Percentiles rank a stretch among this genome's conserved stretches.
Evolutionary conservation across 1,140 invertebrate species (phyloP).

Genomic region (Andricus grossulariae): DNA sequence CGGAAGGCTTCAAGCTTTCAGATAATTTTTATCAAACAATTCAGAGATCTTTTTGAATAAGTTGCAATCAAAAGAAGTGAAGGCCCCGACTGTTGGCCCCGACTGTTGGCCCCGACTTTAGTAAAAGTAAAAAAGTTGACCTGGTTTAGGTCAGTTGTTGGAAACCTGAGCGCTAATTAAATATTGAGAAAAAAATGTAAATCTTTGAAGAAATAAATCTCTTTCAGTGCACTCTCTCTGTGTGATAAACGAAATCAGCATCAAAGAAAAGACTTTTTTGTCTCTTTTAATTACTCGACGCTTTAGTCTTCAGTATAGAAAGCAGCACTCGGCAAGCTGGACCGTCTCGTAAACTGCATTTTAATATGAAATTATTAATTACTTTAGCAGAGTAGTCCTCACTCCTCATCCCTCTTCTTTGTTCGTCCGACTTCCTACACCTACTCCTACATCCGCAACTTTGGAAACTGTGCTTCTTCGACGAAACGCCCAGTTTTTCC

Average conservation of each 20-base stretch:
- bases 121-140: too few species aligned
- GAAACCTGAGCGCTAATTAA: background rate
- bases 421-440: conserved; percentile 12
- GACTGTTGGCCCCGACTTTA: too few species aligned
- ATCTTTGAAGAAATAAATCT: background rate
- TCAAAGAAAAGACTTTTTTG: conserved; percentile 17
- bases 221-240: background rate
- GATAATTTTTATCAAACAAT: too few species aligned
- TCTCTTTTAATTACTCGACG: conserved; percentile 8
- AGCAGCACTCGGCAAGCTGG: background rate
- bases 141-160: too few species aligned
- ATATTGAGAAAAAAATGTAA: background rate
- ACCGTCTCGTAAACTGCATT: conserved; percentile 29
- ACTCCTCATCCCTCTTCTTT: background rate
- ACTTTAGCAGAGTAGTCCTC: conserved; percentile 25
- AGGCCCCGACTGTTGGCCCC: too few species aligned
- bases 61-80: too few species aligned
- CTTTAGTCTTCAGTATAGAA: background rate
- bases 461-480: background rate
- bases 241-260: background rate
- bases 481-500: conserved; percentile 26
- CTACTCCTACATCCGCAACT: conserved; percentile 16
- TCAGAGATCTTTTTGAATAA: too few species aligned
- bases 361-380: conserved; percentile 31
- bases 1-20: too few species aligned